These are phyloP conservation scores for Tursiops truncatus DNA, from an alignment of 2,113 vertebrate genomes.

Conservation along the genomic window DNA sequence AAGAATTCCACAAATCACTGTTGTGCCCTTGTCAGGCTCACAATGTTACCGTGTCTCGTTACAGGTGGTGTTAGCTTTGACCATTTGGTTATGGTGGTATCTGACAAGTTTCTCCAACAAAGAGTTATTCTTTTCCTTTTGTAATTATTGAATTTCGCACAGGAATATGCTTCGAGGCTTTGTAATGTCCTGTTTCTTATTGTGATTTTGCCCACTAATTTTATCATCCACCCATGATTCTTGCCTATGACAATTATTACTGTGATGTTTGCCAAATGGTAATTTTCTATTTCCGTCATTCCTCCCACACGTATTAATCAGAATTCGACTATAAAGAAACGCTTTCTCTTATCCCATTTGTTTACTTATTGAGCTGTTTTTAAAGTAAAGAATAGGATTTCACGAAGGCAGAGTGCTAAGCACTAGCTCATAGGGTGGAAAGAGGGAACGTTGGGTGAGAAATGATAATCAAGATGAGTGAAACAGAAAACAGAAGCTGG, in stretches of 20 bases:
- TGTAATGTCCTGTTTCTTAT: slow-evolving; percentile 14
- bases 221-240: not conserved
- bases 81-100: not conserved
- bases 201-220: slow-evolving; percentile 7
- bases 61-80: not conserved
- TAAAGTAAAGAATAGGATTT: not conserved
- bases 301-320: not conserved
- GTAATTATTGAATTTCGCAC: slow-evolving; percentile 7
- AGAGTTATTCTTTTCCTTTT: not conserved
- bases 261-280: slow-evolving; percentile 34
- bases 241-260: not conserved
- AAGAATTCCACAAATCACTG: not conserved
- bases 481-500: not conserved
- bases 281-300: slow-evolving; percentile 22
- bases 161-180: not conserved
- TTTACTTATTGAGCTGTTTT: slow-evolving; percentile 4
- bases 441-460: not conserved
- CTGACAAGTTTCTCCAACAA: not conserved
- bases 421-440: not conserved
- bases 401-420: not conserved
- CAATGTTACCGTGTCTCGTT: rapidly evolving
- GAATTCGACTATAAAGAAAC: not conserved
- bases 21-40: not conserved
- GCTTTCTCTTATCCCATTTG: not conserved
- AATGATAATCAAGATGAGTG: not conserved